Base-by-base conservation (phyloP, 2,113 vertebrate species). In the Corythaixoides concolor region DNA sequence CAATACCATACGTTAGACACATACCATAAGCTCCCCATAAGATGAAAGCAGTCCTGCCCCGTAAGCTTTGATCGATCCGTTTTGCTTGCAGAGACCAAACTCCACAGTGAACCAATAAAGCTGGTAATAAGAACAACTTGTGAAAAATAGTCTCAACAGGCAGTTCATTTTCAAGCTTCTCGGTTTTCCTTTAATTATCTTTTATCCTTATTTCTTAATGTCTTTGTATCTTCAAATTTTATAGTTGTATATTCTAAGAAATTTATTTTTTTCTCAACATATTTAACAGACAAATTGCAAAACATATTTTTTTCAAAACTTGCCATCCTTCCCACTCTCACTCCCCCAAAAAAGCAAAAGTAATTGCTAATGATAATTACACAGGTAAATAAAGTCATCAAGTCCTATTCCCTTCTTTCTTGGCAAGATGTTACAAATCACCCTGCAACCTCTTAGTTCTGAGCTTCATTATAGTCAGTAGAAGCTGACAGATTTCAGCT, bases 41-140 rank as follows among this genome's bases (percentile, higher is more conserved):
- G 98, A 98, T 0, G 98, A 99, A 74, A 99, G 97, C 32, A 98
- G 97, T 19, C 98, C 98, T 43, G 98, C 98, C 10, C 98, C 98
- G 1, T 98, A 99, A 28, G 98, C 98, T 94, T 98, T 99, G 69
- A 98, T 96, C 3, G 74, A 35, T 58, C 98, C 98, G 5, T 98
- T 98, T 97, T 98, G 97, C 88, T 98, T 98, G 83, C 98, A 98
- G 70, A 99, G 98, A 30, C 98, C 98, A 60, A 98, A 98, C 81
- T 99, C 98, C 85, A 98, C 97, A 35, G 98, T 98, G 90, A 99
- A 99, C 98, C 98, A 99, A 76, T 98, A 98, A 50, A 99, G 94
- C 98, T 98, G 74, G 27, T 50, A 73, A 76, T 30, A 93, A 89
- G 53, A 93, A 62, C 28, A 90, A 47, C 5, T 88, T 73, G 50